Conservation (phyloP, 2,797 vertebrate genomes). For the Leptoclinus maculatus region DNA sequence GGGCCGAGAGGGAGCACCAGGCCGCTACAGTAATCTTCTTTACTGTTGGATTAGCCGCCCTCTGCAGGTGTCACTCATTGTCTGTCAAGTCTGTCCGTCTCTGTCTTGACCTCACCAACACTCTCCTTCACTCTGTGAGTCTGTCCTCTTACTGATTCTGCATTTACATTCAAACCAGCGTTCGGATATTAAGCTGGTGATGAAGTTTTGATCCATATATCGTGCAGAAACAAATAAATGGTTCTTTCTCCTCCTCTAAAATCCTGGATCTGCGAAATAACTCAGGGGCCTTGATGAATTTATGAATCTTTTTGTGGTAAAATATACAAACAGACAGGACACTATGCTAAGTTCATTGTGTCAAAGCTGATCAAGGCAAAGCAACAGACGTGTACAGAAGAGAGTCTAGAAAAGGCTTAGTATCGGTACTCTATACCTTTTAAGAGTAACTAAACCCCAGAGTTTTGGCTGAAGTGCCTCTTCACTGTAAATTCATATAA, state of each 20-base stretch:
- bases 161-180: not conserved
- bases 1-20: slow-evolving; percentile 36
- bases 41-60: slow-evolving; percentile 67
- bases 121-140: not conserved
- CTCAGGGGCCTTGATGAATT: not conserved
- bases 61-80: slow-evolving; percentile 60
- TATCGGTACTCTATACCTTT: too few relatives aligned
- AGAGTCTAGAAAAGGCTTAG: not conserved
- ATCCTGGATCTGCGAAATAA: not conserved
- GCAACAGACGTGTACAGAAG: not conserved
- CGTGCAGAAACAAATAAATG: not conserved
- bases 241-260: not conserved
- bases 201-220: not conserved
- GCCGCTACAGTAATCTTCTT: slow-evolving; percentile 72
- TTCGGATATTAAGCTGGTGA: not conserved
- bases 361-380: not conserved
- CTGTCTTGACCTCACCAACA: slow-evolving; percentile 15
- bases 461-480: not conserved
- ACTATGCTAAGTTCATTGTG: not conserved
- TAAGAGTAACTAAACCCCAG: too few relatives aligned
- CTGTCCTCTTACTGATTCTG: not conserved
- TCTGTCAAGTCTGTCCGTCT: slow-evolving; percentile 24
- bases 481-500: not conserved
- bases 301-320: not conserved
- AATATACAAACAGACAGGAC: not conserved